Evolutionary conservation across 2,113 vertebrate genomes (phyloP).

Genomic region (Dromaius novaehollandiae): DNA sequence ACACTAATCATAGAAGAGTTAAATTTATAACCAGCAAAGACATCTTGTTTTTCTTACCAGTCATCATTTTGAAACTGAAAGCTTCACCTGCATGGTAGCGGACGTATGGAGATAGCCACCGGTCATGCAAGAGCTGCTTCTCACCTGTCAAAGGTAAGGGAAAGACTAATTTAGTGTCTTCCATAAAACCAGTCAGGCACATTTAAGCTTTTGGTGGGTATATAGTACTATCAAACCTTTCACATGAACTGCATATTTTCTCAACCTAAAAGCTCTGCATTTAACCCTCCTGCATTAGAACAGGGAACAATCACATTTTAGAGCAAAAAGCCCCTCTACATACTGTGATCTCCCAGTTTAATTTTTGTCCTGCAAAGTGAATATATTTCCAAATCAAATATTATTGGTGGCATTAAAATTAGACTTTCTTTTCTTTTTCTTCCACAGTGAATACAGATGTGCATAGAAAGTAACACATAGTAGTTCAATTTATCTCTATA

Average conservation of each 20-base stretch:
- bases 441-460: not conserved
- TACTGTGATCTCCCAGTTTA: not conserved
- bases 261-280: slow-evolving; percentile 43
- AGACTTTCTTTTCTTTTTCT: not conserved
- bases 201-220: slow-evolving; percentile 59
- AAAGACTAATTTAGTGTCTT: slow-evolving; percentile 72
- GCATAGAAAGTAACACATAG: not conserved
- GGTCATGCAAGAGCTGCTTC: slow-evolving; percentile 71
- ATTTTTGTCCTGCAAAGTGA: not conserved
- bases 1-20: slow-evolving; percentile 83
- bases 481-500: not conserved
- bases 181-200: slow-evolving; percentile 72
- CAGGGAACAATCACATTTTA: not conserved
- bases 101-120: slow-evolving; percentile 60
- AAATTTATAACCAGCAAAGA: slow-evolving; percentile 84
- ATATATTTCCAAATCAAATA: not conserved
- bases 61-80: slow-evolving; percentile 62
- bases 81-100: slow-evolving; percentile 74
- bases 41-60: slow-evolving; percentile 83
- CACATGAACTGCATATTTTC: slow-evolving; percentile 46
- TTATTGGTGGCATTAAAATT: not conserved
- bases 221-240: slow-evolving; percentile 47
- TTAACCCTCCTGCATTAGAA: slow-evolving; percentile 36
- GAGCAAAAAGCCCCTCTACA: not conserved
- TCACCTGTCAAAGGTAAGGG: slow-evolving; percentile 80